Evolutionary conservation across 2,113 vertebrate genomes (phyloP), one percentile per base, ranked within the genome.

Genomic region (Crocuta crocuta): DNA sequence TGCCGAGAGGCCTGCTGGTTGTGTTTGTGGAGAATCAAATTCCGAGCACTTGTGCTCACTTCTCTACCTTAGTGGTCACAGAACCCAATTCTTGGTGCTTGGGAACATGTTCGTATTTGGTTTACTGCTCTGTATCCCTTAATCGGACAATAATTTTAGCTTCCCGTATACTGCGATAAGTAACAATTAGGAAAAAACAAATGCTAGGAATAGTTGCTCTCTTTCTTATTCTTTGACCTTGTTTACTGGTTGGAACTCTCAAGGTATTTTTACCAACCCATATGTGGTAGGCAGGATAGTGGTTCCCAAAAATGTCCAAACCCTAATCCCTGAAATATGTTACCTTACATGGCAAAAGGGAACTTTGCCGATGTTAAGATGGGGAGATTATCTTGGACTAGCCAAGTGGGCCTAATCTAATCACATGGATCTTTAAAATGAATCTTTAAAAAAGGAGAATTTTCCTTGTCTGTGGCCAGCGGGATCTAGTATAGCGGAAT

Each of bases 321-420:
- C 15, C 43, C 81, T 78, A 78, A 71, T 48, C 70, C n/a, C 58
- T 93, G 12, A 78, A 81, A 6, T 71, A 15, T 85, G 16, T 89
- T 89, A 43, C 91, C 91, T 97, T 98, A 96, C 92, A 93, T 91
- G 95, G 95, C 61, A 63, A 93, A 84, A 81, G 63, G 68, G 45
- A 43, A 95, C 28, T 63, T 82, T 86, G 78, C 78, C 0, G 7
- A 39, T 50, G 48, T 17, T 76, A 65, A 82, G 43, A 55, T 88
- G 23, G 26, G n/a, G 26, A 94, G 80, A 96, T 95, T 95, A 93
- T 81, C 80, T 85, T 45, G 9, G 53, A 31, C 50, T 85, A 15
- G 39, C 76, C 81, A 82, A 89, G 93, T 94, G 71, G 45, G 8
- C 39, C 88, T 97, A 90, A 91, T 98, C 66, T 92, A 81, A 96